These are phyloP conservation scores for Otis tarda DNA, from an alignment of 2,113 vertebrate species.

Conservation along the genomic window DNA sequence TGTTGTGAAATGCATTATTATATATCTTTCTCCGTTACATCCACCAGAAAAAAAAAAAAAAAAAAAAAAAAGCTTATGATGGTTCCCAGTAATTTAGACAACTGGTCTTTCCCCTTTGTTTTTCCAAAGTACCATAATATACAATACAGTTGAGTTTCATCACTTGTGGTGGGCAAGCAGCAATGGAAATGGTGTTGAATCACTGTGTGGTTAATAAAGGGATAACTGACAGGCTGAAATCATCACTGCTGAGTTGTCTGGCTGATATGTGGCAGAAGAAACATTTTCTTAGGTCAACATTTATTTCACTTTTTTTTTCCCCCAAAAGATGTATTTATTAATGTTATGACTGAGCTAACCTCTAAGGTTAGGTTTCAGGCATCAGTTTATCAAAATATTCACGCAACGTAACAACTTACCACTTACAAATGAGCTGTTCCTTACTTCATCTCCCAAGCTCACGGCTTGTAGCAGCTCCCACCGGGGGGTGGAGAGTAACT, in stretches of 20 bases:
- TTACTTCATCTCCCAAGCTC: background rate
- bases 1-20: background rate
- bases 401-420: background rate
- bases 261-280: background rate
- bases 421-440: background rate
- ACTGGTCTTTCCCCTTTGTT: background rate
- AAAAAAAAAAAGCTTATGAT: background rate
- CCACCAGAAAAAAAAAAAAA: background rate
- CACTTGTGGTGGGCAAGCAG: background rate
- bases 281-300: background rate
- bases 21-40: background rate
- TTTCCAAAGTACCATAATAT: background rate
- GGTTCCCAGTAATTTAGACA: background rate
- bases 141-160: background rate
- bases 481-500: background rate
- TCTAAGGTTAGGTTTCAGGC: background rate
- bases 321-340: background rate
- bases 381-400: background rate
- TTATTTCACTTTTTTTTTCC: background rate
- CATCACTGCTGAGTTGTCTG: slow-evolving; percentile 10
- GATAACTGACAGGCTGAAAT: slow-evolving; percentile 16
- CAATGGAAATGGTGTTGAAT: background rate
- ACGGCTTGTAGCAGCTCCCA: background rate
- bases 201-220: background rate
- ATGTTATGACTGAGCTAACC: background rate